Evolutionary conservation across 2,113 vertebrate species (phyloP).

Genomic region (Baryphthengus martii): DNA sequence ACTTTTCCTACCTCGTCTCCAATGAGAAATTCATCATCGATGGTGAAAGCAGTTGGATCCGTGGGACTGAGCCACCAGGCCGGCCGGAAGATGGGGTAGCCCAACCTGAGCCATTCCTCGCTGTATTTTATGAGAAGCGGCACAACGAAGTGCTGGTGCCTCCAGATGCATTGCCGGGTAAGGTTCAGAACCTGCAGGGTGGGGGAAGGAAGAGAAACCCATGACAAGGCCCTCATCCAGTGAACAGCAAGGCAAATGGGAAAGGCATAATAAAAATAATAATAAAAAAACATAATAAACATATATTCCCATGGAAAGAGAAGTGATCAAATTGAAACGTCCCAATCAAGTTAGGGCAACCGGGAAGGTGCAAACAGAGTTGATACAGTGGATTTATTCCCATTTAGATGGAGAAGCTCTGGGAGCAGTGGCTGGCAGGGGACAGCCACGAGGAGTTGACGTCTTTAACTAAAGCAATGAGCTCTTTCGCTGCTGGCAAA

Average conservation of each 20-base stretch:
- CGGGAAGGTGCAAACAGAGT: no score
- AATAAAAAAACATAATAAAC: not conserved
- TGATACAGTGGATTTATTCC: not conserved
- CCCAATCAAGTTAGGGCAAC: not conserved
- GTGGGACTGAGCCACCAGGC: conserved; percentile 89
- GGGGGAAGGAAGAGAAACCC: not conserved
- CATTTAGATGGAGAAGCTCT: not conserved
- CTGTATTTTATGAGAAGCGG: conserved; percentile 80
- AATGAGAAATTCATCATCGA: conserved; percentile 89
- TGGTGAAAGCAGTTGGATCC: conserved; percentile 77
- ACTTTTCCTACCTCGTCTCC: conserved; percentile 80
- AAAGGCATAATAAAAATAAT: accelerated
- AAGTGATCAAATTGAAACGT: accelerated
- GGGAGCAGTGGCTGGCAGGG: not conserved
- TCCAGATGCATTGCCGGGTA: conserved; percentile 77
- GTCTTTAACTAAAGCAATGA: not conserved
- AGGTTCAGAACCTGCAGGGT: conserved; percentile 80
- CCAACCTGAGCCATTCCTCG: conserved; percentile 75
- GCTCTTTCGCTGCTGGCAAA: not conserved
- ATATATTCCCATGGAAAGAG: no score
- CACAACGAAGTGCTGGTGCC: conserved; percentile 79
- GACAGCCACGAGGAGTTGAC: accelerated
- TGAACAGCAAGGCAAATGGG: not conserved
- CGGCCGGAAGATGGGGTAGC: conserved; percentile 84
- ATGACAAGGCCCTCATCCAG: accelerated